Evolutionary conservation across 2,113 vertebrate species (phyloP).

Genomic region (Tiliqua scincoides): DNA sequence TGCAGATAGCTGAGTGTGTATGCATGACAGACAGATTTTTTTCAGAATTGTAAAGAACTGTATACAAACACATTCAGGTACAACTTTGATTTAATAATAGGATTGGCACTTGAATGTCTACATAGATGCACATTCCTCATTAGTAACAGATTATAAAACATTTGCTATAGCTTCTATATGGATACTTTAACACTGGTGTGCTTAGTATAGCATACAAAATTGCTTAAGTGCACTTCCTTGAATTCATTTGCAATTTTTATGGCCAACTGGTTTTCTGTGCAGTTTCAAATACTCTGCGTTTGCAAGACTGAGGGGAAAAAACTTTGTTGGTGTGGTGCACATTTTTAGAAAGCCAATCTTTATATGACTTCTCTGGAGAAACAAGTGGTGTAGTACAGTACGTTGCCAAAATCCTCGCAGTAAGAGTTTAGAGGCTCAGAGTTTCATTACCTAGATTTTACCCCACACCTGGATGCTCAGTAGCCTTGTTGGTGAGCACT

Average conservation of each 20-base stretch:
- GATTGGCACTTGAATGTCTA: conserved; percentile 40
- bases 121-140: conserved; percentile 37
- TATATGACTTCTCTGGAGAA: not conserved
- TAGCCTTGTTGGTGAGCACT: not conserved
- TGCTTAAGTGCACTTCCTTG: conserved; percentile 68
- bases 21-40: too few species aligned
- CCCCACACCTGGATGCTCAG: not conserved
- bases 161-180: conserved; percentile 54
- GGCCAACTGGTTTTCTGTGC: conserved; percentile 51
- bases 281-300: conserved; percentile 19
- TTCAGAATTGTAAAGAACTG: not conserved
- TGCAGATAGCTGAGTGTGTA: not conserved
- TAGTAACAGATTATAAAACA: conserved; percentile 61
- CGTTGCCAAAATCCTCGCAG: not conserved
- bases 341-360: not conserved
- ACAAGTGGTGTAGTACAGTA: not conserved
- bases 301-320: not conserved
- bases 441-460: not conserved
- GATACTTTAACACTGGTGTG: conserved; percentile 61
- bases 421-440: not conserved
- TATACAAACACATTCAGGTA: conserved; percentile 28
- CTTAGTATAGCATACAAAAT: conserved; percentile 63
- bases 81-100: conserved; percentile 52
- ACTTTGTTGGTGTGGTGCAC: conserved; percentile 21
- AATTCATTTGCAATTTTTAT: conserved; percentile 51